Evolutionary conservation across 1,140 invertebrate species (phyloP).

Genomic region (Diabrotica undecimpunctata): DNA sequence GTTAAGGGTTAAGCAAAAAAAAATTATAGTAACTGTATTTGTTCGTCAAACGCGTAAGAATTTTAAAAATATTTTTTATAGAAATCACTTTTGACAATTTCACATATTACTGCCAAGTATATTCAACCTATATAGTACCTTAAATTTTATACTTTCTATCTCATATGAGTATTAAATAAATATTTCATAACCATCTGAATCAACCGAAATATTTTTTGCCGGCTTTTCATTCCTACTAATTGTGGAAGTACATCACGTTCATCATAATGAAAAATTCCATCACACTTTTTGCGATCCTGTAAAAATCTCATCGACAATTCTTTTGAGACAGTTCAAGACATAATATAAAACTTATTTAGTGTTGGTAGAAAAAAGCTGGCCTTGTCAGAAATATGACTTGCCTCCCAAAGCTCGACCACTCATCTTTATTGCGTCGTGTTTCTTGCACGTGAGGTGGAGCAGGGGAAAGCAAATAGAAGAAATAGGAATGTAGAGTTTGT

Average conservation of each 20-base stretch:
- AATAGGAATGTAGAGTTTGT: not conserved
- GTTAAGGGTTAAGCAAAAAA: no score
- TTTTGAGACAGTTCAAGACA: slow-evolving; percentile 2
- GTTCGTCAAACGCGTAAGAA: no score
- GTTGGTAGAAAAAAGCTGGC: slow-evolving; percentile 19
- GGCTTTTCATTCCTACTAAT: not conserved
- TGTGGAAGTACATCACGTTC: not conserved
- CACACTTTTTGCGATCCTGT: not conserved
- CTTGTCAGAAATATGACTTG: slow-evolving; percentile 26
- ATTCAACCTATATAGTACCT: no score
- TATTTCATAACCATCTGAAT: no score
- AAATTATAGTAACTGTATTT: no score
- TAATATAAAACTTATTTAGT: slow-evolving; percentile 3
- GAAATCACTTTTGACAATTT: no score
- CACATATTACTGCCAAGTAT: no score
- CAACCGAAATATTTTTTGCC: no score
- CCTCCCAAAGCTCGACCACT: slow-evolving; percentile 31
- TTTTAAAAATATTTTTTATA: no score
- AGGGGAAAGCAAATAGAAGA: slow-evolving; percentile 15
- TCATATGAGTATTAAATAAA: no score
- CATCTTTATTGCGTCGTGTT: slow-evolving; percentile 40
- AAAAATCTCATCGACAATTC: not conserved
- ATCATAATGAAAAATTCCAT: not conserved
- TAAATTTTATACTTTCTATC: no score
- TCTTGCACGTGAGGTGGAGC: slow-evolving; percentile 35